These are phyloP conservation scores for Neodontobutis hainanensis DNA, from an alignment of 2,113 vertebrate genomes.

Conservation along the genomic window DNA sequence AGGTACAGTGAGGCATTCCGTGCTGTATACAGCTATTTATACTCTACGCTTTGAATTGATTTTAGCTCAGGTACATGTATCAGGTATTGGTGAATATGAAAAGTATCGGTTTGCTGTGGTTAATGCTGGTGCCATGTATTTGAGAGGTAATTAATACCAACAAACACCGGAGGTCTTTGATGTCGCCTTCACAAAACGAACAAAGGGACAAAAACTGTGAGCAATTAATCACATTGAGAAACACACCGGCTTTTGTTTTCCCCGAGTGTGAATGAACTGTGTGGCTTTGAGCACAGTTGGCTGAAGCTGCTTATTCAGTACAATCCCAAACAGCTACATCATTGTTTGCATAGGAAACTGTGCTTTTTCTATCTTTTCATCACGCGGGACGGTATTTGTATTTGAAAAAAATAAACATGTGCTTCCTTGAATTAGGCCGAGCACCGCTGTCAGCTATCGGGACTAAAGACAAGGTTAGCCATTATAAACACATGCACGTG, in stretches of 20 bases:
- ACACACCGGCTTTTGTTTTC: not conserved
- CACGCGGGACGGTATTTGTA: not conserved
- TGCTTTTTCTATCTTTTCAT: not conserved
- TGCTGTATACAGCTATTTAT: conserved; percentile 39
- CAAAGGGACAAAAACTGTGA: conserved; percentile 13
- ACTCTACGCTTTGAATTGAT: conserved; percentile 33
- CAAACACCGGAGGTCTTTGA: conserved; percentile 24
- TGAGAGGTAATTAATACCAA: conserved; percentile 51
- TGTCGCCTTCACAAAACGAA: conserved; percentile 12
- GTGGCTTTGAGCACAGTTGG: not conserved
- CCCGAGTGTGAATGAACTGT: not conserved
- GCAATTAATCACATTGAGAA: not conserved
- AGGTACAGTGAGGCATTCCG: conserved; percentile 20
- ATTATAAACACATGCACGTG: conserved; percentile 1
- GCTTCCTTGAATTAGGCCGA: conserved; percentile 4
- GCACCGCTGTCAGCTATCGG: not conserved
- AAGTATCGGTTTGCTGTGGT: conserved; percentile 43
- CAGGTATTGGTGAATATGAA: conserved; percentile 27
- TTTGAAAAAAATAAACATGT: not conserved
- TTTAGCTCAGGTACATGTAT: conserved; percentile 50
- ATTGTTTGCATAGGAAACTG: not conserved
- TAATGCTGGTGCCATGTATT: conserved; percentile 40
- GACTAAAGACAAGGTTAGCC: not conserved
- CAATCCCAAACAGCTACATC: not conserved
- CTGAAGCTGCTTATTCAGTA: not conserved